Base-by-base conservation (phyloP, 2,888 invertebrate genomes). In the Thera obeliscata region DNA sequence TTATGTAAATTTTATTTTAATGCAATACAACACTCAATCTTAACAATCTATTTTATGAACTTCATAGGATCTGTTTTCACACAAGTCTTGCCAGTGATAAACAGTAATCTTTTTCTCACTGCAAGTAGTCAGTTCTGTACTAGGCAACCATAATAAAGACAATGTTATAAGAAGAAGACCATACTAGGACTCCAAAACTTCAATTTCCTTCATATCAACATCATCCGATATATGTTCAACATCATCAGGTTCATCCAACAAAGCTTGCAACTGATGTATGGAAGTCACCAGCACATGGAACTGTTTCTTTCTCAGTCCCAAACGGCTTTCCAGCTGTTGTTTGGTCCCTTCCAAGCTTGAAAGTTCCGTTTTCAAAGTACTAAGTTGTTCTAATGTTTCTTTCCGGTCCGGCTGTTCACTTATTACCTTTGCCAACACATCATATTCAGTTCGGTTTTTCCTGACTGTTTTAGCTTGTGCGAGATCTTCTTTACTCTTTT, bases 401-500 rank as follows among this genome's bases (percentile, higher is more conserved):
- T 96, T 96, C 75, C 98, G 94, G 81, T 98, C 98, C 0, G 98
- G 98, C 83, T 98, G 98, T 79, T 97, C 96, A 76, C 96, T 96
- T 71, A 99, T 98, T 0, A 98, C 96, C 86, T 98, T 97, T 0
- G 98, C 98, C 52, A 99, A 83, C 9, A 98, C 96, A 92, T 99
- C 98, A 90, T 99, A 99, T 85, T 98, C 98, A 91, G 97, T 96
- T 79, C 97, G 95, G 85, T 99, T 98, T 83, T 98, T 97, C 11
- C 98, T 95, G 38, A 98, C 96, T 75, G 96, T 96, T 84, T 98
- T 98, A 0, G 98, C 98, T 80, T 97, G 95, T 55, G 96, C 95
- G 6, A 98, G 88, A 77, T 97, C 97, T 6, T 94, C 90, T 89
- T 98, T 98, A 67, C 97, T 97, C 67, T 95, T 95, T 70, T 96